Conservation (phyloP, 1,140 invertebrate genomes). For the Papilio aristodemus region DNA sequence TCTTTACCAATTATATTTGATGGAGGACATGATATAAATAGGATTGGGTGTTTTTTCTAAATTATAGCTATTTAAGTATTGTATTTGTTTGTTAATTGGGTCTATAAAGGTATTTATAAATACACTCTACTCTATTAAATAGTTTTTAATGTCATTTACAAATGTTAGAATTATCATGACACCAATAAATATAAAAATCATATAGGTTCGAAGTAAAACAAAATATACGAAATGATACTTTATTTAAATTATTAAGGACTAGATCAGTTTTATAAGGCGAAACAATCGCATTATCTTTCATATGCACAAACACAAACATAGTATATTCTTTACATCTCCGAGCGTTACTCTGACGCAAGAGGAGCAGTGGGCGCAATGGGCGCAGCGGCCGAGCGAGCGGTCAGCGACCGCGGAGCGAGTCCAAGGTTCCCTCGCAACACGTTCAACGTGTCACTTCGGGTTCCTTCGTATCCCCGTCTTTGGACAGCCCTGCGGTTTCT, state of each 20-base stretch:
- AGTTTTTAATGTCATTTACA: too few species aligned
- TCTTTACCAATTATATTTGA: too few species aligned
- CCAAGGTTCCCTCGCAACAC: slow-evolving; percentile 52
- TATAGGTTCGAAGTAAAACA: slow-evolving; percentile 40
- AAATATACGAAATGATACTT: slow-evolving; percentile 44
- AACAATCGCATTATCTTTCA: slow-evolving; percentile 64
- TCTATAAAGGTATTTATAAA: too few species aligned
- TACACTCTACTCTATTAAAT: too few species aligned
- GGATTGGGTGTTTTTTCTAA: not conserved
- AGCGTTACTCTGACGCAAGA: slow-evolving; percentile 49
- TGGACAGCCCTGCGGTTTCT: slow-evolving; percentile 61
- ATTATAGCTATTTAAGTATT: too few species aligned
- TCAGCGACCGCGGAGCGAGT: slow-evolving; percentile 65
- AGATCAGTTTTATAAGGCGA: slow-evolving; percentile 66
- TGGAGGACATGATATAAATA: too few species aligned
- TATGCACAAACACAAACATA: slow-evolving; percentile 65
- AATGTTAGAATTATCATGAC: too few species aligned
- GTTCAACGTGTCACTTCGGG: slow-evolving; percentile 75
- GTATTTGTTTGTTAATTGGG: too few species aligned
- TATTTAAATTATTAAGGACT: slow-evolving; percentile 67
- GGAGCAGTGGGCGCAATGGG: slow-evolving; percentile 48
- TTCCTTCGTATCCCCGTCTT: slow-evolving; percentile 50
- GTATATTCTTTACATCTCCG: slow-evolving; percentile 66
- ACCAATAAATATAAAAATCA: too few species aligned
- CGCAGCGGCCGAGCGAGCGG: slow-evolving; percentile 53